A percentile compares a stretch with the other conserved stretches of the same genome.
Evolutionary conservation across 2,888 invertebrate genomes (phyloP).

Genomic region (Minunthozetes semirufus): DNA sequence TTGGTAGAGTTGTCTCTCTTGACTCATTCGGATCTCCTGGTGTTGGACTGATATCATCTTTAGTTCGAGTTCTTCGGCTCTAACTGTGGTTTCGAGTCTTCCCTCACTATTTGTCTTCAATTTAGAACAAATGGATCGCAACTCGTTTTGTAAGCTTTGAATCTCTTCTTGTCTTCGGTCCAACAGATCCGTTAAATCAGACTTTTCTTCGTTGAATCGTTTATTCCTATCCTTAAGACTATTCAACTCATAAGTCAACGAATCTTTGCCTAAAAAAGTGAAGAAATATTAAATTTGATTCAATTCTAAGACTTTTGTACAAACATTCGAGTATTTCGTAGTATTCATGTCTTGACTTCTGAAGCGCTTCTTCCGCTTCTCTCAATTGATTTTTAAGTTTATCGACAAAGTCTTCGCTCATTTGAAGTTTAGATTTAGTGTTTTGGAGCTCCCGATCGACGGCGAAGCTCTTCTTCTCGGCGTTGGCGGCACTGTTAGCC

Average conservation of each 20-base stretch:
- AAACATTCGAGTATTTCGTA: slow-evolving; percentile 31
- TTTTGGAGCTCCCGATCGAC: slow-evolving; percentile 33
- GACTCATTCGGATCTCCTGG: slow-evolving; percentile 70
- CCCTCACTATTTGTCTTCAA: slow-evolving; percentile 66
- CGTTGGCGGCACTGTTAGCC: not conserved
- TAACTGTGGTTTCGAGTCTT: slow-evolving; percentile 74
- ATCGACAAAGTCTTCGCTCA: slow-evolving; percentile 32
- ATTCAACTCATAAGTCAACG: slow-evolving; percentile 23
- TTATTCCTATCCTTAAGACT: not conserved
- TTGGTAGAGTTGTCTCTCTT: slow-evolving; percentile 67
- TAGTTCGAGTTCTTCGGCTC: slow-evolving; percentile 71
- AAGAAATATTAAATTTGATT: not conserved
- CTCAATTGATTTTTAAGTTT: slow-evolving; percentile 33
- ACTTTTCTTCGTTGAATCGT: slow-evolving; percentile 17
- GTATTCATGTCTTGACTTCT: slow-evolving; percentile 35
- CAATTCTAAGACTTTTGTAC: not conserved
- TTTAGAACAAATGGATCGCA: slow-evolving; percentile 64
- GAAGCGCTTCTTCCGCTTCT: slow-evolving; percentile 35
- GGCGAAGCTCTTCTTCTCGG: slow-evolving; percentile 14
- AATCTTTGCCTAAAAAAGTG: slow-evolving; percentile 30
- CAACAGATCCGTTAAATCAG: slow-evolving; percentile 27
- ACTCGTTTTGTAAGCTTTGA: slow-evolving; percentile 57
- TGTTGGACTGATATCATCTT: slow-evolving; percentile 59
- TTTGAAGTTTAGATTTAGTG: slow-evolving; percentile 12
- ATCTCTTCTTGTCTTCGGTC: slow-evolving; percentile 34